Evolutionary conservation across 2,888 invertebrate genomes (phyloP).

Genomic region (Chorisops tibialis): DNA sequence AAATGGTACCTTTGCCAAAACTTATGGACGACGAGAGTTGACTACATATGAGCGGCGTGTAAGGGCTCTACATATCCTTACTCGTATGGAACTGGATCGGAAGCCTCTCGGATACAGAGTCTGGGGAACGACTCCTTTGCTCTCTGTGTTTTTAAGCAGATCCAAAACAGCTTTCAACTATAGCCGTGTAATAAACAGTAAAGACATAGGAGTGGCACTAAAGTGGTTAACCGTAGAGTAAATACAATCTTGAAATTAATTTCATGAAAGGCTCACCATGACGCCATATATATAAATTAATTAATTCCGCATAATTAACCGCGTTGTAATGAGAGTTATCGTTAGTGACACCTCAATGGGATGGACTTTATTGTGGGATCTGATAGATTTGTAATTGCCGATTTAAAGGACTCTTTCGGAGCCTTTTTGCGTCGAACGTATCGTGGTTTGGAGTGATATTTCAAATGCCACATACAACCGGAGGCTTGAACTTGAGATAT

Average conservation of each 20-base stretch:
- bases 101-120: too few relatives aligned
- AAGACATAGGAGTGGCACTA: constrained; percentile 14
- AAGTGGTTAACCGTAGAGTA: background rate
- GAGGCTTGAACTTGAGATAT: too few relatives aligned
- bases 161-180: constrained; percentile 9
- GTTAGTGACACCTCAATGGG: constrained; percentile 28
- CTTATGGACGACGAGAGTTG: too few relatives aligned
- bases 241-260: constrained; percentile 20
- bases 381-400: background rate
- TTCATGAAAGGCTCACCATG: constrained; percentile 5
- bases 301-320: constrained; percentile 25
- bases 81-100: too few relatives aligned
- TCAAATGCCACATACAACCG: too few relatives aligned
- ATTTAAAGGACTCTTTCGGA: background rate
- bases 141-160: background rate
- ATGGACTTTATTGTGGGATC: constrained; percentile 19
- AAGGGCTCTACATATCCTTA: too few relatives aligned
- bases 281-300: constrained; percentile 18
- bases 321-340: constrained; percentile 18
- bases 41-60: too few relatives aligned
- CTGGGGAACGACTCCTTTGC: too few relatives aligned
- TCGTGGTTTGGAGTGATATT: too few relatives aligned
- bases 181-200: constrained; percentile 10
- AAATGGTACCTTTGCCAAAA: background rate
- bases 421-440: too few relatives aligned